Evolutionary conservation across 2,113 vertebrate species (phyloP), one percentile per base, ranked within the genome.

Genomic region (Nettapus auritus): DNA sequence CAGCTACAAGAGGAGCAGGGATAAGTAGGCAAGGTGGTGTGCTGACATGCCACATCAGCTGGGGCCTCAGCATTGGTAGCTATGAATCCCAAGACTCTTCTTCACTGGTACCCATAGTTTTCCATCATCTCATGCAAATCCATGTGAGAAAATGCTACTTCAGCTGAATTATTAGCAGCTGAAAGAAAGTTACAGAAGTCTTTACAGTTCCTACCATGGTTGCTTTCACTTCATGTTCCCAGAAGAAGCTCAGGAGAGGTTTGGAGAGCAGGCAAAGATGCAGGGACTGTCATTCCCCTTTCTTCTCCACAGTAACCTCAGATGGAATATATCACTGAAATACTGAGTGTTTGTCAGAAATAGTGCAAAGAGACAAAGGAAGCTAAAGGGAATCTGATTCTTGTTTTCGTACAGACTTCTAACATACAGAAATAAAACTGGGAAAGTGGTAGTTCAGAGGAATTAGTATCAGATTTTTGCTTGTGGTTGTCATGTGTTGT

Each of bases 401-500:
- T 81, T 70, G 7, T 5, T 92, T 87, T 70, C 46, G 25, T 25
- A 46, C 40, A 36, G 70, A 59, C 9, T 70, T 78, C 34, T 77
- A 46, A 88, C 79, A 55, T 46, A 36, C 11, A 56, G 75, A 48
- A 93, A 42, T 68, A 73, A 82, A 74, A 22, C n/a, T 3, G 4
- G 6, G 26, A n/a, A 71, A 77, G 17, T 56, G 20, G 13, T 79
- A 48, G n/a, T 68, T 93, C 66, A 59, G 21, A 14, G 36, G 33
- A 42, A 84, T 59, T 50, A 67, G 18, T 93, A 18, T 85, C 44
- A 82, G 73, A 52, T 29, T 77, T 94, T 90, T 89, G 59, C 70
- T 86, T 80, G 66, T 87, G 40, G 69, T 73, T 74, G 13, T 21
- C n/a, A 2, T 76, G 15, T 87, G 22, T 74, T 77, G 29, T 77